phyloP scores from a whole-genome alignment of 2,888 invertebrate genomes.

The Parnassius mnemosyne region DNA sequence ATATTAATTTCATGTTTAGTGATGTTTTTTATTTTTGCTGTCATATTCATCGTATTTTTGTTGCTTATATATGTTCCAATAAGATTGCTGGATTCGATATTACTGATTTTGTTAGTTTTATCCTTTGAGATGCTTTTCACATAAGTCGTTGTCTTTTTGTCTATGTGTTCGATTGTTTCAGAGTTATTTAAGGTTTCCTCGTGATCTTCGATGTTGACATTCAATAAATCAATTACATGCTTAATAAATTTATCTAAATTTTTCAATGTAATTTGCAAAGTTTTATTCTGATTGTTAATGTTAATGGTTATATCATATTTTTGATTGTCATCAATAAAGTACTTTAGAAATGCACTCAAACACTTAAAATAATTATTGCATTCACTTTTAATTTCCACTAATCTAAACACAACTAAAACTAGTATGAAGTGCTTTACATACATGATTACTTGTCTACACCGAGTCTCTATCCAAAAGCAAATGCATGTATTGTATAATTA shows the following conservation, averaged over 20 bases:
- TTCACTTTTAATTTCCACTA: constrained; percentile 4
- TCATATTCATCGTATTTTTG: too few relatives aligned
- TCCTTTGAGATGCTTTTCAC: not conserved
- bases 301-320: constrained; percentile 22
- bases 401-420: not conserved
- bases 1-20: not conserved
- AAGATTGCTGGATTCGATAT: too few relatives aligned
- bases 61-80: too few relatives aligned
- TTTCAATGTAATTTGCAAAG: constrained; percentile 13
- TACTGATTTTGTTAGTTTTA: not conserved
- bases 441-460: constrained; percentile 12
- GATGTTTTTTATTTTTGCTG: not conserved
- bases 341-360: constrained; percentile 1
- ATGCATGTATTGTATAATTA: too few relatives aligned
- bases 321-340: constrained; percentile 23
- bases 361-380: constrained; percentile 3
- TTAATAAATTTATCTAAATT: constrained; percentile 12
- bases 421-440: not conserved
- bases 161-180: not conserved
- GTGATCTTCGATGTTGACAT: constrained; percentile 8
- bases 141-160: not conserved
- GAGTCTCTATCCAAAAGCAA: not conserved
- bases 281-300: not conserved
- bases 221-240: constrained; percentile 9
- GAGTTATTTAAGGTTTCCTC: constrained; percentile 14